A percentile compares a stretch with the other conserved stretches of the same genome.
Conservation (phyloP, 35 echinoderm and acorn worm genomes). For the Patiria miniata region DNA sequence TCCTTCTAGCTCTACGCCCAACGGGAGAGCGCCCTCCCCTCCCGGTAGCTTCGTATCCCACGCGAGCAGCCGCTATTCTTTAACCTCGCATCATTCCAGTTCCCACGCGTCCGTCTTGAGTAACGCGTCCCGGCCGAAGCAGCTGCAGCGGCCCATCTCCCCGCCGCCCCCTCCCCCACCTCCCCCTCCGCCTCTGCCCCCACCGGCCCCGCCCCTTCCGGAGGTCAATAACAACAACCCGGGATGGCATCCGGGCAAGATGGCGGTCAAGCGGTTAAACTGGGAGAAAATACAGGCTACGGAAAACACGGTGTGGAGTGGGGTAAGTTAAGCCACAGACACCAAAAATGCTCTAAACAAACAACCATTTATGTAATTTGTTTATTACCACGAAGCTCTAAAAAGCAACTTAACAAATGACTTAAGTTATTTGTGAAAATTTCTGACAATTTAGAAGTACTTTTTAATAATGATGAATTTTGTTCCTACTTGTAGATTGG, state of each 20-base stretch:
- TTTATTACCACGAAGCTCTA: no score
- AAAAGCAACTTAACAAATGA: no score
- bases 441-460: constrained; percentile 15
- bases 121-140: background rate
- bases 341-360: no score
- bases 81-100: background rate
- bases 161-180: constrained; percentile 61
- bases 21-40: background rate
- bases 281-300: constrained; percentile 97
- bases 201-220: constrained; percentile 58
- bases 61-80: background rate
- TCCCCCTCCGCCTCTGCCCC: constrained; percentile 64
- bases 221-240: constrained; percentile 56
- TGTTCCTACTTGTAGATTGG: constrained; percentile 49
- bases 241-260: constrained; percentile 51
- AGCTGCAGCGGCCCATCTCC: constrained; percentile 12
- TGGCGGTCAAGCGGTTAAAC: constrained; percentile 93
- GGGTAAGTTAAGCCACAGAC: constrained; percentile 61
- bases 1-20: background rate
- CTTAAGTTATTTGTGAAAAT: background rate
- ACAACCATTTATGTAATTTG: no score
- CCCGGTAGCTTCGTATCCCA: background rate
- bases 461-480: background rate
- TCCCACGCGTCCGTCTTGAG: background rate
- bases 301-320: constrained; percentile 96